These are phyloP conservation scores for Miniopterus natalensis DNA, from an alignment of 2,113 vertebrate species.

Conservation along the genomic window DNA sequence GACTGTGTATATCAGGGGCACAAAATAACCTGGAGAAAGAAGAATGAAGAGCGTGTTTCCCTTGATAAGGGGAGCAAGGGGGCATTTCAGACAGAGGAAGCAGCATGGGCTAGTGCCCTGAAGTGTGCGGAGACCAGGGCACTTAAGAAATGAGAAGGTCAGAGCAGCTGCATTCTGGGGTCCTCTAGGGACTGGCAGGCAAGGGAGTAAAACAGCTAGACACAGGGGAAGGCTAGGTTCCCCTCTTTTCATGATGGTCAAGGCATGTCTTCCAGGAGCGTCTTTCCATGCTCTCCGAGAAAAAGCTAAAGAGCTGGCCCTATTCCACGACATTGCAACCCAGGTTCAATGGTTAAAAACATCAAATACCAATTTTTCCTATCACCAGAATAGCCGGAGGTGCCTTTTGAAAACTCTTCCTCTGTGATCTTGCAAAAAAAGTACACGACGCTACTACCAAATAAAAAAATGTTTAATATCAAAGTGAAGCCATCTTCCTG, in stretches of 20 bases:
- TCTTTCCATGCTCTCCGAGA: constrained; percentile 2
- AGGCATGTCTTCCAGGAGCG: not conserved
- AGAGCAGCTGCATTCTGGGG: not conserved
- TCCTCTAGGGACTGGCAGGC: not conserved
- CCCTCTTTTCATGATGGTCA: not conserved
- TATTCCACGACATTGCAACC: not conserved
- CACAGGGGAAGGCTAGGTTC: not conserved
- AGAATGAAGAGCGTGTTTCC: not conserved
- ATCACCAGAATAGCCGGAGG: not conserved
- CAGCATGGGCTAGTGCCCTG: not conserved
- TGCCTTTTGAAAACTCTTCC: not conserved
- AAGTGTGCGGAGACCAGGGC: not conserved
- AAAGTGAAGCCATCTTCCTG: not conserved
- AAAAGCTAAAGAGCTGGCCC: not conserved
- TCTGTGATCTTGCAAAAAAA: constrained; percentile 23
- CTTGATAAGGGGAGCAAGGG: not conserved
- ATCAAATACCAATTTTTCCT: not conserved
- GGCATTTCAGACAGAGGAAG: not conserved
- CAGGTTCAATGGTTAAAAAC: not conserved
- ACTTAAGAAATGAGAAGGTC: not conserved
- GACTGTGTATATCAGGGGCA: not conserved
- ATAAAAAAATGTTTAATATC: constrained; percentile 30
- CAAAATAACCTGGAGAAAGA: not conserved
- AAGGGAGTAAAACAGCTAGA: not conserved
- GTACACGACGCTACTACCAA: not conserved